phyloP scores from a whole-genome alignment of 2,888 invertebrate genomes.

The Pseudanteris insignis region DNA sequence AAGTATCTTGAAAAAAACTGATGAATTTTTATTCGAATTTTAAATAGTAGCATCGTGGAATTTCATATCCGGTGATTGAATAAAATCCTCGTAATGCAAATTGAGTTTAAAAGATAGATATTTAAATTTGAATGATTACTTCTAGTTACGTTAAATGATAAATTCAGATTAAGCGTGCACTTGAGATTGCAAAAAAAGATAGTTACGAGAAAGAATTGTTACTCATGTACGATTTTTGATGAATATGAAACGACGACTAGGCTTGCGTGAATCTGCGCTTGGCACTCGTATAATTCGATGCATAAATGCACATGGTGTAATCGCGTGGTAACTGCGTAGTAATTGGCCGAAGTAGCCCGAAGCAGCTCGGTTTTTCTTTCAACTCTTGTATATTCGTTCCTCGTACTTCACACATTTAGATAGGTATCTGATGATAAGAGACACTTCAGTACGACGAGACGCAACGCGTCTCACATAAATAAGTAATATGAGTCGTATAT shows the following conservation, averaged over 20 bases:
- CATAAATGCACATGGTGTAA: slow-evolving; percentile 58
- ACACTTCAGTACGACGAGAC: slow-evolving; percentile 51
- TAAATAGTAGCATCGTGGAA: too few relatives aligned
- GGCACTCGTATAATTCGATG: slow-evolving; percentile 55
- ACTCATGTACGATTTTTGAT: slow-evolving; percentile 20
- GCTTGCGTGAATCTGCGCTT: slow-evolving; percentile 21
- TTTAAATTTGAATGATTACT: too few relatives aligned
- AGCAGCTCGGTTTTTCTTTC: slow-evolving; percentile 39
- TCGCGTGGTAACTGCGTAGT: slow-evolving; percentile 42
- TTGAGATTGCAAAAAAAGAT: too few relatives aligned
- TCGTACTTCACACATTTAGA: slow-evolving; percentile 59
- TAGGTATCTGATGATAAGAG: slow-evolving; percentile 59
- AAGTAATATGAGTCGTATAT: slow-evolving; percentile 26
- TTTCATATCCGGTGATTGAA: neutral
- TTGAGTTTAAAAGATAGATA: too few relatives aligned
- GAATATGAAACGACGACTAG: too few relatives aligned
- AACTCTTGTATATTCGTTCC: slow-evolving; percentile 40
- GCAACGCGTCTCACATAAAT: slow-evolving; percentile 39
- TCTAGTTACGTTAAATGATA: neutral
- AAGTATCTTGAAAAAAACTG: too few relatives aligned
- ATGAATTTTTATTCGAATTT: too few relatives aligned
- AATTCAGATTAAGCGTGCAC: too few relatives aligned
- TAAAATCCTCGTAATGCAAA: neutral
- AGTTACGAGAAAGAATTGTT: slow-evolving; percentile 8
- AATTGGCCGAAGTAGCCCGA: slow-evolving; percentile 35